These are phyloP conservation scores for Acanthosoma haemorrhoidale DNA, from an alignment of 2,888 invertebrate species.

Conservation along the genomic window DNA sequence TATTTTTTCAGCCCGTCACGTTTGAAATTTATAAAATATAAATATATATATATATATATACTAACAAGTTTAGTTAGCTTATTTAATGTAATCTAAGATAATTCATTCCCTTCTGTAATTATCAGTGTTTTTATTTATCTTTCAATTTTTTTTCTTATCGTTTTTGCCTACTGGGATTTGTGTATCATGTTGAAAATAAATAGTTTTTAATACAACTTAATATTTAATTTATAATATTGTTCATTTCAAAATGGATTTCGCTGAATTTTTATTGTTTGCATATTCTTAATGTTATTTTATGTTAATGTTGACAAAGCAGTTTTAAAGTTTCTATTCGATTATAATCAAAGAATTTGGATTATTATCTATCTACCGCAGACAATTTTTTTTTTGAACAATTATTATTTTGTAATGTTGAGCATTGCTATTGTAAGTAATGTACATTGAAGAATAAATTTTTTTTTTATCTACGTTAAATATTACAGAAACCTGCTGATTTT, in stretches of 20 bases:
- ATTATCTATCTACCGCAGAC: no score
- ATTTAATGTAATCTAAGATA: background rate
- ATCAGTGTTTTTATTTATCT: background rate
- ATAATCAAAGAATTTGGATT: no score
- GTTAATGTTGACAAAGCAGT: no score
- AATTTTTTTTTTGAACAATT: no score
- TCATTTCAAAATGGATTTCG: no score
- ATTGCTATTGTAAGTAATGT: background rate
- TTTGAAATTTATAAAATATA: background rate
- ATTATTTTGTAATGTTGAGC: no score
- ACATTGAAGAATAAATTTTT: background rate
- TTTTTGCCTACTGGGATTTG: background rate
- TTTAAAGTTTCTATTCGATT: no score
- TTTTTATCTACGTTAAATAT: background rate
- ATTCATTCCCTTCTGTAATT: conserved; percentile 7
- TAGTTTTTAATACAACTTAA: background rate
- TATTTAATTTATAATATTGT: background rate
- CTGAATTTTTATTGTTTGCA: no score
- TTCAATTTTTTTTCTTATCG: background rate
- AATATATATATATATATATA: background rate
- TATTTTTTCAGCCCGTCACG: background rate
- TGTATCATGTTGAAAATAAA: conserved; percentile 1
- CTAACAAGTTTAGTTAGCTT: conserved; percentile 8
- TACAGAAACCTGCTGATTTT: background rate
- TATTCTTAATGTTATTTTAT: no score